Base-by-base conservation (phyloP, 2,113 vertebrate species). In the Syngnathus scovelli region DNA sequence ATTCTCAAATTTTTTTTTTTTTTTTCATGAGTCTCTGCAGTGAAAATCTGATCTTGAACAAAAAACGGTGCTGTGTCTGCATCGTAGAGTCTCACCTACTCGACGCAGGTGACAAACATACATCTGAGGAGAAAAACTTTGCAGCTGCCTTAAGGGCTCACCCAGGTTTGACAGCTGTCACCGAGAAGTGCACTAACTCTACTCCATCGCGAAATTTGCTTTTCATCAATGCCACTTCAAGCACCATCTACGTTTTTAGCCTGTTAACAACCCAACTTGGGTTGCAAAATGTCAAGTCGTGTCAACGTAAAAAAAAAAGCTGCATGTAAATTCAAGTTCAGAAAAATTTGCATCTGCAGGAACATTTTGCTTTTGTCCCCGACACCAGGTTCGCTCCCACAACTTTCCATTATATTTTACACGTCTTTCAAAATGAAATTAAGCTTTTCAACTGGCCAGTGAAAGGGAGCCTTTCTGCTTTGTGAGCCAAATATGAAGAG, bases 121-220 rank as follows among this genome's bases (percentile, higher is more conserved):
- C 67, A 80, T 81, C 83, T 78, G 69, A 73, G 70, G 64, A 46
- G 73, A 81, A 78, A 33, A 65, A 74, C 74, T 77, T 70, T 55
- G 48, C 62, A 66, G 58, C 68, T 74, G 61, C 73, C 77, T 76
- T 7, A 44, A 76, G 76, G 78, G 61, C 52, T 61, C 55, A 73
- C 46, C 10, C 23, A 59, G 27, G 19, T 70, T 67, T 54, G 72
- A 80, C 72, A 75, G 70, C 68, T 76, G 72, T 74, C 77, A 68
- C 74, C 69, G 74, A 74, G 69, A 68, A 69, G 7, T 52, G 36
- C 64, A 64, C 76, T 69, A 64, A 15, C 49, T 70, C 52, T 8
- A 39, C 27, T 33, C 27, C 27, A 33, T 33, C 27, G 27, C 2
- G 27, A 33, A 33, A 33, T 61, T 71, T 64, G 56, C 37, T 68